A percentile compares a stretch with the other conserved stretches of the same genome.
Conservation (phyloP, 2,888 invertebrate genomes). For the Anorthoa munda region DNA sequence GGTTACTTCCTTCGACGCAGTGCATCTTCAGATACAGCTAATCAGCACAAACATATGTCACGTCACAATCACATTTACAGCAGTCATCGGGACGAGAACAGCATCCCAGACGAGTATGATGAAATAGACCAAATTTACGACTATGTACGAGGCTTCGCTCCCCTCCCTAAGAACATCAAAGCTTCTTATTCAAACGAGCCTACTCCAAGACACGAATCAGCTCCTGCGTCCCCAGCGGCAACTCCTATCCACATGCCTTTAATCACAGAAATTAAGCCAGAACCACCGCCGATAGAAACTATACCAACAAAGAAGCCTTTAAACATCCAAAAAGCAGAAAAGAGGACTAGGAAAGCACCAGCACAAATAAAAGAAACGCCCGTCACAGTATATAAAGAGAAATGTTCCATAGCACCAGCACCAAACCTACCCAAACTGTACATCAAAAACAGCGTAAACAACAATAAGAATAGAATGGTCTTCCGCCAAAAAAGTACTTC, state of each 20-base stretch:
- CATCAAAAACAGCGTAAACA: constrained; percentile 93
- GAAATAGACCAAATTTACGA: constrained; percentile 99
- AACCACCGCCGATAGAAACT: constrained; percentile 97
- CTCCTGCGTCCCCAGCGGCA: constrained; percentile 90
- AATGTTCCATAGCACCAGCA: constrained; percentile 89
- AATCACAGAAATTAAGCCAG: constrained; percentile 93
- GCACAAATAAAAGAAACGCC: constrained; percentile 90
- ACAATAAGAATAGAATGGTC: constrained; percentile 92
- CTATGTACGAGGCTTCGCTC: constrained; percentile 98
- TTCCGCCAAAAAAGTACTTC: constrained; percentile 94
- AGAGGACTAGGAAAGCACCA: constrained; percentile 93
- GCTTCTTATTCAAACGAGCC: constrained; percentile 91
- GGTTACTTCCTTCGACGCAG: constrained; percentile 94
- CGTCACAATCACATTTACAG: constrained; percentile 90
- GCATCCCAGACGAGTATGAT: constrained; percentile 96
- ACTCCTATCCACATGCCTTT: constrained; percentile 90
- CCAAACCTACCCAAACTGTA: constrained; percentile 94
- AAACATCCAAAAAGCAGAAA: constrained; percentile 92
- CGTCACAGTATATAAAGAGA: constrained; percentile 91
- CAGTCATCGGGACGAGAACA: constrained; percentile 92
- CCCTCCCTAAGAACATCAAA: constrained; percentile 95
- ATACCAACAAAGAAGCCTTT: constrained; percentile 95
- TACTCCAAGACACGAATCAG: constrained; percentile 88
- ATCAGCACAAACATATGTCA: constrained; percentile 89
- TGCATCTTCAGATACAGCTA: constrained; percentile 94